These are phyloP conservation scores for Leptonema lineaticorne DNA, from an alignment of 1,140 invertebrate species.

Conservation along the genomic window DNA sequence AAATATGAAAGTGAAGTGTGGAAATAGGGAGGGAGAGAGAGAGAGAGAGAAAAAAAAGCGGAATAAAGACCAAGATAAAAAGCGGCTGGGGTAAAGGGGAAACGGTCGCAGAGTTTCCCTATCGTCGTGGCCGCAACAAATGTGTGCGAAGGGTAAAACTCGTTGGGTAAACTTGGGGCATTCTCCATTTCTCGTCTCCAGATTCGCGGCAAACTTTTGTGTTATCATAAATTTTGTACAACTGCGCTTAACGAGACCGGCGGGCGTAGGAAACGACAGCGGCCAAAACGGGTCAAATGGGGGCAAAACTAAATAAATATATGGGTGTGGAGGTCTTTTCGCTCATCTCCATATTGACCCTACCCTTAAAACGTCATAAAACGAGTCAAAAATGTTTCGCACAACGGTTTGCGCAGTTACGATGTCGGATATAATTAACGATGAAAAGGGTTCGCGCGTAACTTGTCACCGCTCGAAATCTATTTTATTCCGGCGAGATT, in stretches of 20 bases:
- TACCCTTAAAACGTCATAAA: too few relatives aligned
- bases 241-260: slow-evolving; percentile 20
- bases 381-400: too few relatives aligned
- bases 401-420: too few relatives aligned
- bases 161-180: slow-evolving; percentile 21
- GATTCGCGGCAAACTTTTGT: slow-evolving; percentile 29
- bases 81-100: not conserved
- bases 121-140: slow-evolving; percentile 12
- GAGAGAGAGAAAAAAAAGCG: not conserved
- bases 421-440: too few relatives aligned
- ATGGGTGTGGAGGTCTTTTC: too few relatives aligned
- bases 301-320: not conserved
- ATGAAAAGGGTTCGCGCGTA: too few relatives aligned
- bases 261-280: not conserved
- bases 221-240: slow-evolving; percentile 29
- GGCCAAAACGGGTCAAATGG: not conserved
- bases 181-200: slow-evolving; percentile 25
- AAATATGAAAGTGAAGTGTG: slow-evolving; percentile 2
- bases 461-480: too few relatives aligned
- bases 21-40: not conserved
- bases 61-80: not conserved
- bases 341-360: too few relatives aligned
- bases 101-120: not conserved
- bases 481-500: too few relatives aligned
- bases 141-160: slow-evolving; percentile 13